phyloP scores from a whole-genome alignment of 1,140 invertebrate species.

The Caenorhabditis inopinata region DNA sequence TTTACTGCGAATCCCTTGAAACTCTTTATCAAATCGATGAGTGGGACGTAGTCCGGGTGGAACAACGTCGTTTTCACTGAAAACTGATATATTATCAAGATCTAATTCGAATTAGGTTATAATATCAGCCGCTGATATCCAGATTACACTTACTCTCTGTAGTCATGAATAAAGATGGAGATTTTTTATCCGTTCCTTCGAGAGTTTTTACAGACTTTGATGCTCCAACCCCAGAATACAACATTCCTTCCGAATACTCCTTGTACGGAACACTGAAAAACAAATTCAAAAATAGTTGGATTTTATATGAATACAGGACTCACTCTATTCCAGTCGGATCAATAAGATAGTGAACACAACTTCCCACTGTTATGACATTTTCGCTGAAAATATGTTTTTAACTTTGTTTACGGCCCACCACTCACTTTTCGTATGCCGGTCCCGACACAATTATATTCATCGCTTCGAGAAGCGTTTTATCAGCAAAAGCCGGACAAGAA shows the following conservation, averaged over 20 bases:
- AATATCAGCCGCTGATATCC: no score
- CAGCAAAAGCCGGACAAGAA: not conserved
- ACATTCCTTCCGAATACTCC: not conserved
- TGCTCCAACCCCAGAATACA: not conserved
- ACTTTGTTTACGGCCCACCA: not conserved
- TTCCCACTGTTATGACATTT: not conserved
- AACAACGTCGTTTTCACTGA: conserved; percentile 6
- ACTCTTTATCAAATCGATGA: not conserved
- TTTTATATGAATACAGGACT: not conserved
- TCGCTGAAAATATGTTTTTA: not conserved
- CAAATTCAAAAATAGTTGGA: not conserved
- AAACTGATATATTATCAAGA: not conserved
- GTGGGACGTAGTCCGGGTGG: not conserved
- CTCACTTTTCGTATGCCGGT: conserved; percentile 11
- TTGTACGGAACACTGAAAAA: not conserved
- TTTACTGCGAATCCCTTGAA: not conserved
- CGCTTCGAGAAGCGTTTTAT: not conserved
- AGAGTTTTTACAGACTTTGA: conserved; percentile 1
- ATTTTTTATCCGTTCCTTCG: not conserved
- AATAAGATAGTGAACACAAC: not conserved
- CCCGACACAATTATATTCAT: not conserved
- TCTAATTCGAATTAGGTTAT: no score
- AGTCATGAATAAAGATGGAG: not conserved
- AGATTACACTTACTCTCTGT: not conserved
- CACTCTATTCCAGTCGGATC: not conserved